A percentile compares a stretch with the other conserved stretches of the same genome.
Evolutionary conservation across 53 echinoderm and acorn worm species (phyloP).

Genomic region (Zoroaster sp.): DNA sequence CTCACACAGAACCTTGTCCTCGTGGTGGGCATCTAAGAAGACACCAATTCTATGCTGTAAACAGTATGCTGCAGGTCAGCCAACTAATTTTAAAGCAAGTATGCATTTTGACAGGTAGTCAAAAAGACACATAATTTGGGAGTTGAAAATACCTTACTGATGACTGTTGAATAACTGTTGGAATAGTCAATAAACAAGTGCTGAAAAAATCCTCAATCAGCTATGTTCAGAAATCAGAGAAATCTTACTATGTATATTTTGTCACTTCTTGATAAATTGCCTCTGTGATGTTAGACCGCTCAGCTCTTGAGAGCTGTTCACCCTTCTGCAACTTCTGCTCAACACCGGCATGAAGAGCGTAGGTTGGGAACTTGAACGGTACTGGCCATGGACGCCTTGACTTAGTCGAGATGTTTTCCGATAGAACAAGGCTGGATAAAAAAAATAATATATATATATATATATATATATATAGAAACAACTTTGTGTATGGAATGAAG

Average conservation of each 20-base stretch:
- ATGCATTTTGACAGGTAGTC: too few species aligned
- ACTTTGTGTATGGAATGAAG: too few species aligned
- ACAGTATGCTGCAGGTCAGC: neutral
- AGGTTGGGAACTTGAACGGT: slow-evolving; percentile 9
- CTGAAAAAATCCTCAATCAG: neutral
- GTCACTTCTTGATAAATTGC: slow-evolving; percentile 36
- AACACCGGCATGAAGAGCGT: slow-evolving; percentile 28
- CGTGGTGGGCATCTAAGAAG: neutral
- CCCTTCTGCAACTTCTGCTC: slow-evolving; percentile 14
- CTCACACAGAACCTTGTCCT: neutral
- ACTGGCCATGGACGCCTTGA: neutral
- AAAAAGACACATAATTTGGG: too few species aligned
- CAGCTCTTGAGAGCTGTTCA: slow-evolving; percentile 16
- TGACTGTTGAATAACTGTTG: neutral
- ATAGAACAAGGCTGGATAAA: slow-evolving; percentile 1
- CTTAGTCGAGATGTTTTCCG: neutral
- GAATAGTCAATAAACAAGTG: neutral
- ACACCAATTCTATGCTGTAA: neutral
- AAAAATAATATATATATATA: too few species aligned
- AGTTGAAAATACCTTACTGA: too few species aligned
- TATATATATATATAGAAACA: too few species aligned
- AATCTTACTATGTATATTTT: slow-evolving; percentile 50
- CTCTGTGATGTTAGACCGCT: slow-evolving; percentile 12
- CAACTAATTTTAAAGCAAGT: too few species aligned
- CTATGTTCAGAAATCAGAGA: neutral